Conservation (phyloP, 2,113 vertebrate species). For the Syngnathus typhle region DNA sequence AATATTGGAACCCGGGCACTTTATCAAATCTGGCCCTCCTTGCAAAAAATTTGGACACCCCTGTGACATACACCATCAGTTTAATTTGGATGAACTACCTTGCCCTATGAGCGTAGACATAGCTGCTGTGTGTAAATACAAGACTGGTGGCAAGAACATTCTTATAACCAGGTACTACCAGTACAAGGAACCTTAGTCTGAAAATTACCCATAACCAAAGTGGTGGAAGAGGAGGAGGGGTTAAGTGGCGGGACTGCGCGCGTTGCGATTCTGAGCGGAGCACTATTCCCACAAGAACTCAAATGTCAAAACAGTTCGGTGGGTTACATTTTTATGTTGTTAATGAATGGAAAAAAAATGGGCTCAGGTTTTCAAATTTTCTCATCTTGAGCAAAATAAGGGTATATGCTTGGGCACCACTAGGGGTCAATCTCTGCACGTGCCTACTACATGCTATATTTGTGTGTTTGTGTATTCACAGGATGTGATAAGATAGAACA, state of each 20-base stretch:
- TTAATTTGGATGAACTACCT: too few relatives aligned
- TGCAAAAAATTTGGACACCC: too few relatives aligned
- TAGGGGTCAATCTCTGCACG: not conserved
- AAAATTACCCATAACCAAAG: not conserved
- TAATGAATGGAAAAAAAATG: not conserved
- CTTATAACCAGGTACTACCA: too few relatives aligned
- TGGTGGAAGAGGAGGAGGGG: not conserved
- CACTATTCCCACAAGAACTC: not conserved
- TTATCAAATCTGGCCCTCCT: too few relatives aligned
- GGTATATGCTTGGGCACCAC: not conserved
- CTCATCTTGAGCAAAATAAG: not conserved
- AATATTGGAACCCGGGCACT: too few relatives aligned
- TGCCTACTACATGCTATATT: constrained; percentile 5
- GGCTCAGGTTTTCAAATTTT: not conserved
- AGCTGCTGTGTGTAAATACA: too few relatives aligned
- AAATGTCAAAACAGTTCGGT: not conserved
- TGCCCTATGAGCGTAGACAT: too few relatives aligned
- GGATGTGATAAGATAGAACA: constrained; percentile 18
- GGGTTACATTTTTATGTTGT: not conserved
- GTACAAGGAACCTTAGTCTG: too few relatives aligned
- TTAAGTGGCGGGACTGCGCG: not conserved
- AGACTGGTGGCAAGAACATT: too few relatives aligned
- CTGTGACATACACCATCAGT: too few relatives aligned
- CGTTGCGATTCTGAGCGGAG: not conserved
- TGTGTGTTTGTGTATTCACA: constrained; percentile 4